Base-by-base conservation (phyloP, 37 sponge, comb jelly and placozoan genomes). In the Beroe forskalii region DNA sequence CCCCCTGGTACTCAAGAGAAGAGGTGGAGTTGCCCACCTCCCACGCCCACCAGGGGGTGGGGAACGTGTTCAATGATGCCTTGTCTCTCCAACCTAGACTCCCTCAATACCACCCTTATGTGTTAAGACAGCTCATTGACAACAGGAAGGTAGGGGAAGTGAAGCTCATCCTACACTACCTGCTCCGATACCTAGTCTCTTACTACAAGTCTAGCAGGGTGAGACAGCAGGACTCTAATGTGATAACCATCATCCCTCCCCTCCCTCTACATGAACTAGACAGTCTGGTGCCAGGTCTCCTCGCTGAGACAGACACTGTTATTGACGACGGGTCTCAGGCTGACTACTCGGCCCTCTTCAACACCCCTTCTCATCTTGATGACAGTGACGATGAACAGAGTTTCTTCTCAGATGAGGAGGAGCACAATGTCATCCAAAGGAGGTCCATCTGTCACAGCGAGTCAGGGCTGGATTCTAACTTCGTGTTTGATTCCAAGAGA, bases 21-120 rank as follows among this genome's bases (percentile, higher is more conserved):
- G 75, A 72, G 39, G 75, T 72, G 1, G 35, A 33, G 19, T 19
- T 72, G 37, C 30, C 35, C 8, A 39, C 31, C 40, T 3, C 8
- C 8, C 75, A 72, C 40, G 39, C 35, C 22, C 39, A 72, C 22
- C 3, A 39, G 39, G 75, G 75, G 19, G 75, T 72, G 36, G 75
- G 75, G 38, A 72, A 72, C 35, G 75, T 72, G 2, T 72, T 30
- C 39, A 72, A 72, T 39, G 75, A 72, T 32, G 37, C 75, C 35
- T 30, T 72, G 39, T 72, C 75, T 37, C 75, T 72, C 22, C 75
- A 72, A 32, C 93, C 91, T 31, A 61, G 92, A 1, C 90, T 95
- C 3, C 95, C 96, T 38, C 97, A 98, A 92, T 96, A 96, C 62
- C 99, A 98, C 61, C 99, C 99, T 19, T 83, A 92, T 62, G 92